Conservation (phyloP, 2,797 vertebrate species). For the Lutjanus argentimaculatus region DNA sequence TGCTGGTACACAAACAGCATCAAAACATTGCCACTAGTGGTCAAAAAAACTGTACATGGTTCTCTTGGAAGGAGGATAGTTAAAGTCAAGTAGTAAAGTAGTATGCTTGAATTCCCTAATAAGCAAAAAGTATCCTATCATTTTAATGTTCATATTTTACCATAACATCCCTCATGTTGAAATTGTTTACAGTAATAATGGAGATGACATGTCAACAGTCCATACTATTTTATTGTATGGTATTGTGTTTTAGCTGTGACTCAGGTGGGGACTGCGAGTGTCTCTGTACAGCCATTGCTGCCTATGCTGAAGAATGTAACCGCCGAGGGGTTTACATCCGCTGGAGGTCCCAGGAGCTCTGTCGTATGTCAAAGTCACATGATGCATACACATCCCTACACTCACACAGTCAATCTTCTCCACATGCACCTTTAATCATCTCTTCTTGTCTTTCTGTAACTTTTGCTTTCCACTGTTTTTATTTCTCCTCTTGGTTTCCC, state of each 20-base stretch:
- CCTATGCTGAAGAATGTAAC: conserved; percentile 91
- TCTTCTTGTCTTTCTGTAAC: not conserved
- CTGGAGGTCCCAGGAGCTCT: conserved; percentile 94
- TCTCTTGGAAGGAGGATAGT: not conserved
- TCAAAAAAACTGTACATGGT: no score
- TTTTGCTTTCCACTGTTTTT: not conserved
- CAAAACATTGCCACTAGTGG: not conserved
- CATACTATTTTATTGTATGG: not conserved
- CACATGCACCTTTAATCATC: not conserved
- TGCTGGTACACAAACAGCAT: not conserved
- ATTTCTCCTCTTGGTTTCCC: not conserved
- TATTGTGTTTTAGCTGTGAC: conserved; percentile 87
- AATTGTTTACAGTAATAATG: not conserved
- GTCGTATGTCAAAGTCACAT: conserved; percentile 85
- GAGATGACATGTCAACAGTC: not conserved
- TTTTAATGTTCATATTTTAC: not conserved
- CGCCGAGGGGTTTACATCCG: conserved; percentile 85
- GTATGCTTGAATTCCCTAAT: no score
- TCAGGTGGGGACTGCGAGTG: conserved; percentile 95
- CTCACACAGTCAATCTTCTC: not conserved
- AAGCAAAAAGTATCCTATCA: not conserved
- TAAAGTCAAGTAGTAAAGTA: no score
- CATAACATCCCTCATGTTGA: not conserved
- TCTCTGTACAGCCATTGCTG: conserved; percentile 92
- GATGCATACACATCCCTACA: not conserved